Evolutionary conservation across 2,797 vertebrate genomes (phyloP).

Genomic region (Smutsia temminckii): DNA sequence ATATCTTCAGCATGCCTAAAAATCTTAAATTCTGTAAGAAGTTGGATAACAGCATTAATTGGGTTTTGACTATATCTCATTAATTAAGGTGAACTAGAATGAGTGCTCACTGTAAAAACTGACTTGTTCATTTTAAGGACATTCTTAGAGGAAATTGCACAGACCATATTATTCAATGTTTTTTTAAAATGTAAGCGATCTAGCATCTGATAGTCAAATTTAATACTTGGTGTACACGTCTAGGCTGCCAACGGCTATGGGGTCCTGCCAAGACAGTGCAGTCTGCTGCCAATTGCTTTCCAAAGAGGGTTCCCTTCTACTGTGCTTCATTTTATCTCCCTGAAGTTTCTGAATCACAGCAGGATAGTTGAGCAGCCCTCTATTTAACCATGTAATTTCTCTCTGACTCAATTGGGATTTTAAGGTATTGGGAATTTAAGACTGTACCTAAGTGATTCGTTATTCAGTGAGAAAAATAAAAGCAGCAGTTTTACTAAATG

Average conservation of each 20-base stretch:
- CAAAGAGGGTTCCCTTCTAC: background rate
- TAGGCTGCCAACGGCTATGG: background rate
- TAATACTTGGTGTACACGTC: background rate
- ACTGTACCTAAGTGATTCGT: constrained; percentile 13
- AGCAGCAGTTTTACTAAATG: constrained; percentile 50
- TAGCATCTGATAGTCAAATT: constrained; percentile 32
- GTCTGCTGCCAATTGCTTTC: background rate
- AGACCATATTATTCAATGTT: background rate
- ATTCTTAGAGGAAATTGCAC: constrained; percentile 6
- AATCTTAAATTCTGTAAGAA: background rate
- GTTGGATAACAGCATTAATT: background rate
- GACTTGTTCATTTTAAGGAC: constrained; percentile 49
- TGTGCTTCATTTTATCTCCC: background rate
- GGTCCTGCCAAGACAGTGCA: constrained; percentile 40
- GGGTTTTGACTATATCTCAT: constrained; percentile 31
- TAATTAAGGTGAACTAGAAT: constrained; percentile 49
- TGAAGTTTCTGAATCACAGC: constrained; percentile 24
- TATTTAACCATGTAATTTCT: constrained; percentile 41
- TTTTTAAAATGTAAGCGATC: constrained; percentile 7
- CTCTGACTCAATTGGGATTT: background rate
- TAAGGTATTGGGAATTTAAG: constrained; percentile 38
- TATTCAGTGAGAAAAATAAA: constrained; percentile 55
- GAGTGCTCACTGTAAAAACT: constrained; percentile 24
- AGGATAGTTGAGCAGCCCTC: background rate
- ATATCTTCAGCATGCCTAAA: background rate